phyloP scores from a whole-genome alignment of 2,797 vertebrate genomes.

The Pipistrellus pygmaeus region DNA sequence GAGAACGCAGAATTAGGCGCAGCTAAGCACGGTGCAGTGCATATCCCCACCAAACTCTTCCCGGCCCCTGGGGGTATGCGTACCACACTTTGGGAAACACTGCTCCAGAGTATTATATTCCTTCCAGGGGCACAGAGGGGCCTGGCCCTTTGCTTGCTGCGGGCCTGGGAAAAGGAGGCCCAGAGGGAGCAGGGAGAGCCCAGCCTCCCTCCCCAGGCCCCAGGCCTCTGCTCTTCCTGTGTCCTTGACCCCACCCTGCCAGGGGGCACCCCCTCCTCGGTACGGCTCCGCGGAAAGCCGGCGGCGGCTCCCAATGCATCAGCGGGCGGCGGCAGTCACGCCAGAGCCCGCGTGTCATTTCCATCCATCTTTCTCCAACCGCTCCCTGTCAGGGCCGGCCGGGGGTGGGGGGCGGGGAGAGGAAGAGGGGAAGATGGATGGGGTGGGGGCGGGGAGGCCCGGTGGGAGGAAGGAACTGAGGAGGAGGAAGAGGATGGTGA shows the following conservation, averaged over 20 bases:
- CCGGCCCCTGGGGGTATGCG: too few species aligned
- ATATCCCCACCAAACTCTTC: too few species aligned
- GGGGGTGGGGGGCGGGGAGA: neutral
- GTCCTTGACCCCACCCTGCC: slow-evolving; percentile 81
- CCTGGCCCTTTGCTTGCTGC: neutral
- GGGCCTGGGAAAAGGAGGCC: neutral
- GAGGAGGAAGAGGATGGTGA: neutral
- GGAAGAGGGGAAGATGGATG: slow-evolving; percentile 57
- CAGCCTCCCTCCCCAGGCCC: neutral
- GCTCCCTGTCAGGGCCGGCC: slow-evolving; percentile 78
- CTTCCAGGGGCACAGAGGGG: neutral
- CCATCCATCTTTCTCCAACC: slow-evolving; percentile 86
- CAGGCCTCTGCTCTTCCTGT: slow-evolving; percentile 67
- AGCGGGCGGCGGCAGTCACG: slow-evolving; percentile 81
- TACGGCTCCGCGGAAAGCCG: slow-evolving; percentile 61
- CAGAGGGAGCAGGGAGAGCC: neutral
- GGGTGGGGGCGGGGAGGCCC: neutral
- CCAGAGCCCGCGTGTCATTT: slow-evolving; percentile 80
- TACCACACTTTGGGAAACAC: too few species aligned
- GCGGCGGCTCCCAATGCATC: slow-evolving; percentile 84
- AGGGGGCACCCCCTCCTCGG: slow-evolving; percentile 82
- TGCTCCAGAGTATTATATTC: neutral
- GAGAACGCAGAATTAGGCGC: too few species aligned
- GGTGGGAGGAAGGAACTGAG: neutral
- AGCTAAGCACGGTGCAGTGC: too few species aligned